phyloP scores from a whole-genome alignment of 2,888 invertebrate species.

The Patella depressa region DNA sequence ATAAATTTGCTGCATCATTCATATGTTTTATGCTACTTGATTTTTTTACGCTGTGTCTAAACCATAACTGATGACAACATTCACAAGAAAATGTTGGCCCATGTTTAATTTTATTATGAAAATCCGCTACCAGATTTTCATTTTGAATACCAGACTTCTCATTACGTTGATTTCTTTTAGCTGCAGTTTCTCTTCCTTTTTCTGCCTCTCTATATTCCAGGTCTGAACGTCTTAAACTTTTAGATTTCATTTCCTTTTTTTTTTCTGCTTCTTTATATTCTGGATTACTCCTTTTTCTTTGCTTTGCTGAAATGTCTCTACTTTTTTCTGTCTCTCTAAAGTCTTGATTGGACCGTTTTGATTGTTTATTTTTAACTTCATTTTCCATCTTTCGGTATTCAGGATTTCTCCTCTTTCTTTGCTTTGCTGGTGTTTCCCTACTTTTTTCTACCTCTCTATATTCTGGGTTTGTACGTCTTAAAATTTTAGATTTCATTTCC shows the following conservation, averaged over 20 bases:
- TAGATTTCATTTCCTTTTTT: not conserved
- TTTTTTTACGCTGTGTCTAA: not conserved
- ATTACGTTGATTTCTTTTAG: not conserved
- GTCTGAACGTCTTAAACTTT: not conserved
- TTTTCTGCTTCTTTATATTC: not conserved
- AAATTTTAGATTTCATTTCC: too few species aligned
- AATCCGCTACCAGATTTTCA: not conserved
- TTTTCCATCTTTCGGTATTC: not conserved
- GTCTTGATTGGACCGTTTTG: not conserved
- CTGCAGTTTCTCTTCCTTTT: not conserved
- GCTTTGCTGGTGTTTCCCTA: not conserved
- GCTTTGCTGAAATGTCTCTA: not conserved
- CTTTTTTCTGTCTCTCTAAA: not conserved
- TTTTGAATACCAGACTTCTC: not conserved
- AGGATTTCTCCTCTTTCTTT: slow-evolving; percentile 1
- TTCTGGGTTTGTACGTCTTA: too few species aligned
- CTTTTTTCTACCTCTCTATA: not conserved
- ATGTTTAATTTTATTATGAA: not conserved
- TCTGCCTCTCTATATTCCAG: not conserved
- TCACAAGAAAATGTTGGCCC: not conserved
- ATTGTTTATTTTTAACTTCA: not conserved
- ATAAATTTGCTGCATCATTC: not conserved
- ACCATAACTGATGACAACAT: slow-evolving; percentile 1
- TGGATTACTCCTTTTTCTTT: not conserved
- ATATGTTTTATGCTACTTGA: not conserved